A percentile compares a stretch with the other conserved stretches of the same genome.
Evolutionary conservation across 2,113 vertebrate genomes (phyloP).

Genomic region (Lasiurus cinereus): DNA sequence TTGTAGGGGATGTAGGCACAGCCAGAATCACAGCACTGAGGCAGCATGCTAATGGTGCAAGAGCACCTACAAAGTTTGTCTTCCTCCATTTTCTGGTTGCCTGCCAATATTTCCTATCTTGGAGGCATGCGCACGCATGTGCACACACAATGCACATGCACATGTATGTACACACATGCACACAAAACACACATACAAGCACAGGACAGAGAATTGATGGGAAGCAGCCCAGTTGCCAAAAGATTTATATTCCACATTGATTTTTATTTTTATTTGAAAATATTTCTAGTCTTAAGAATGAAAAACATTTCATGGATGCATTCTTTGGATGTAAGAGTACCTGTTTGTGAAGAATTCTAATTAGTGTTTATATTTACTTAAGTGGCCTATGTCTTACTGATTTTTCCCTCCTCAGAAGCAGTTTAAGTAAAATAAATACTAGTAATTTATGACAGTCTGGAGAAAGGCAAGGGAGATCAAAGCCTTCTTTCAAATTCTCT

Average conservation of each 20-base stretch:
- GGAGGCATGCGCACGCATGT: too few species aligned
- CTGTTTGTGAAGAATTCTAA: background rate
- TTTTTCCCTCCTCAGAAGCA: background rate
- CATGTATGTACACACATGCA: fast-evolving
- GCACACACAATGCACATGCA: fast-evolving
- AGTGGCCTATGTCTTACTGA: background rate
- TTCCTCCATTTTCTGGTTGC: background rate
- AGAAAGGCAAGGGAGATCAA: background rate
- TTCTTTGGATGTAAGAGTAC: background rate
- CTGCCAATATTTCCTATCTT: fast-evolving
- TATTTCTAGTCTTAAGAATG: background rate
- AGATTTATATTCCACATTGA: background rate
- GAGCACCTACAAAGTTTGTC: background rate
- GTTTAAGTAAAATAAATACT: background rate
- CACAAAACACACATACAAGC: background rate
- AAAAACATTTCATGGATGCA: background rate
- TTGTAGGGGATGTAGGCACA: fast-evolving
- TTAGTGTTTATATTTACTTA: background rate
- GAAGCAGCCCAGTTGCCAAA: background rate
- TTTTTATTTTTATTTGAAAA: background rate
- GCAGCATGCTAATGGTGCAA: background rate
- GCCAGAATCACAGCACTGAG: background rate
- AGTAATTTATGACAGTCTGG: background rate
- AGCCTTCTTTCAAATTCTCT: background rate
- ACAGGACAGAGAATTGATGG: background rate